Base-by-base conservation (phyloP, 1,140 invertebrate genomes). In the Caenorhabditis inopinata region DNA sequence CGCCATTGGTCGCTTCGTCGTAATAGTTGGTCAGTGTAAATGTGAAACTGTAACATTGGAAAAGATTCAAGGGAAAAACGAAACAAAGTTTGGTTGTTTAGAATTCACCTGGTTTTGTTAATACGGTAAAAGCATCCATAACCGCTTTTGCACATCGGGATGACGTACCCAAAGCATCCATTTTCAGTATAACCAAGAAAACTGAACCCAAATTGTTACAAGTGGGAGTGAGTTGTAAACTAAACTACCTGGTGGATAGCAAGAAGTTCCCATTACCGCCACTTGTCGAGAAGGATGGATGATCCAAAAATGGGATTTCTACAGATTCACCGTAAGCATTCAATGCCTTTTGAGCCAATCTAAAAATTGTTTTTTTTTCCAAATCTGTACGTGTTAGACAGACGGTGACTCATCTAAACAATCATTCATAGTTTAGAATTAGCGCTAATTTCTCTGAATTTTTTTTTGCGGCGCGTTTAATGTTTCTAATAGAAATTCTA, bases 201-300 rank as follows among this genome's bases (percentile, higher is more conserved):
- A 46, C 76, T 78, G 35, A 3, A 78, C 46, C 3, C 23, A 23
- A 16, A 23, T 68, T 68, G 23, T 23, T 9, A 27, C 7, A 68
- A 23, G 6, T 27, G 27, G 29, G 12, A 23, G 21, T 4, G 23
- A 23, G 7, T 9, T 32, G 7, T n/a, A 3, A 25, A 23, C n/a
- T n/a, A n/a, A n/a, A n/a, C n/a, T 32, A 83, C 53, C 82, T 83
- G 14, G 82, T 83, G 21, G 82, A 83, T 23, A 83, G 32, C 14
- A 32, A 11, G 29, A 83, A 83, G 45, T 82, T 81, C 21, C 80
- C 82, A 46, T 82, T 75, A 16, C 82, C 82, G n/a, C 82, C 82
- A 48, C 46, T 58, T 7, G 58, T 38, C n/a, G n/a, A 18, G 76
- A 76, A 83, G 1, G 79, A 49, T 18, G 12, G 16, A 48, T 83